phyloP scores from a whole-genome alignment of 2,888 invertebrate species.

The Dioctria rufipes region DNA sequence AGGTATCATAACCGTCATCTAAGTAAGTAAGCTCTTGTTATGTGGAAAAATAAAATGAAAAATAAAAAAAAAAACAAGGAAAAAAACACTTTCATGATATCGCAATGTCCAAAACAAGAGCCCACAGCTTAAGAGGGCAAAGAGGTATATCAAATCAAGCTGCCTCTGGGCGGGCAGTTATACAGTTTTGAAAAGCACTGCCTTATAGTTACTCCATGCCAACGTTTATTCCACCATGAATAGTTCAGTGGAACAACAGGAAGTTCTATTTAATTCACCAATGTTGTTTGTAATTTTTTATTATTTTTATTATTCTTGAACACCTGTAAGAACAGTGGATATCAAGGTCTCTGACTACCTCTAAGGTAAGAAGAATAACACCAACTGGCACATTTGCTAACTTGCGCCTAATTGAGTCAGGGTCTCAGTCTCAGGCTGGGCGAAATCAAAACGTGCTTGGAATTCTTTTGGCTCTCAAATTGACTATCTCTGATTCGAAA shows the following conservation, averaged over 20 bases:
- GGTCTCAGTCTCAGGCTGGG: too few relatives aligned
- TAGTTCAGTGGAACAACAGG: background rate
- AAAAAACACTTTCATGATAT: background rate
- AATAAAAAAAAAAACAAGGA: background rate
- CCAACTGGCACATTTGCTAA: too few relatives aligned
- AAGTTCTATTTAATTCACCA: background rate
- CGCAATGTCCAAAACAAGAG: background rate
- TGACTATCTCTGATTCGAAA: background rate
- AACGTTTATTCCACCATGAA: background rate
- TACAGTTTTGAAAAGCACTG: background rate
- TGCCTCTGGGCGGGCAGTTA: background rate
- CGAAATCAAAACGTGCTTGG: too few relatives aligned
- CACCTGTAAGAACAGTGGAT: background rate
- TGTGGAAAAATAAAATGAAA: background rate
- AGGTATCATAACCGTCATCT: constrained; percentile 7
- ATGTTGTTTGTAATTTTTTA: background rate
- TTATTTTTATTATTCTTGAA: background rate
- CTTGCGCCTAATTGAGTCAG: too few relatives aligned
- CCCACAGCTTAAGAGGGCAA: background rate
- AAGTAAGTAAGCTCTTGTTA: background rate
- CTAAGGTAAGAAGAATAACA: background rate
- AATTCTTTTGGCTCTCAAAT: too few relatives aligned
- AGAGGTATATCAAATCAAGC: background rate
- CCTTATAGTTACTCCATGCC: background rate
- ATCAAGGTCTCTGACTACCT: too few relatives aligned